phyloP scores from a whole-genome alignment of 2,797 vertebrate genomes.

The Muraenolepis orangiensis region DNA sequence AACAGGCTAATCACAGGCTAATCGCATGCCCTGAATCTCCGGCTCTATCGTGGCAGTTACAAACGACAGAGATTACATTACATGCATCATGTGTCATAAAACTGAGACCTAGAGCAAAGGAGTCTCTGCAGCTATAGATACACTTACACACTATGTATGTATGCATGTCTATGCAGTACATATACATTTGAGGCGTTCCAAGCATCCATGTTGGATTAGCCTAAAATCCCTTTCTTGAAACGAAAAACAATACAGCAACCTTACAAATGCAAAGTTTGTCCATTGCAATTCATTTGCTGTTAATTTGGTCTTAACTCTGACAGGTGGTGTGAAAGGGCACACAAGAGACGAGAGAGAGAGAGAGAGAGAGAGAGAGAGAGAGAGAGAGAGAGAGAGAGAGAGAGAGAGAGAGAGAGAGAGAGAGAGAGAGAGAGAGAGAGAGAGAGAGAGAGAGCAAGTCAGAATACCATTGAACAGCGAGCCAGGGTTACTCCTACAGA shows the following conservation, averaged over 20 bases:
- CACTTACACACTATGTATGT: background rate
- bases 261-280: background rate
- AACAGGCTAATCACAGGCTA: background rate
- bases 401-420: constrained; percentile 2
- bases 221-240: background rate
- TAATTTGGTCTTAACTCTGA: constrained; percentile 42
- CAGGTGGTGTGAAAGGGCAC: constrained; percentile 13
- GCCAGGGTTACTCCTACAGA: constrained; percentile 66
- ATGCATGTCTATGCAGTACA: background rate
- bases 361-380: constrained; percentile 17
- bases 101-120: background rate
- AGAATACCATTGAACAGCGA: constrained; percentile 51
- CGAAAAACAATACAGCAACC: background rate
- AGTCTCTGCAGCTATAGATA: too few species aligned
- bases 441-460: background rate
- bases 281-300: constrained; percentile 51
- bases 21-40: background rate
- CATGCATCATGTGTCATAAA: background rate
- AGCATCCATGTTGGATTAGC: background rate
- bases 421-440: constrained; percentile 28
- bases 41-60: background rate
- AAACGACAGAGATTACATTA: background rate
- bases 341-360: background rate
- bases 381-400: constrained; percentile 18
- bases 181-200: background rate